Base-by-base conservation (phyloP, 2,888 invertebrate genomes). In the Lamproptera curius region DNA sequence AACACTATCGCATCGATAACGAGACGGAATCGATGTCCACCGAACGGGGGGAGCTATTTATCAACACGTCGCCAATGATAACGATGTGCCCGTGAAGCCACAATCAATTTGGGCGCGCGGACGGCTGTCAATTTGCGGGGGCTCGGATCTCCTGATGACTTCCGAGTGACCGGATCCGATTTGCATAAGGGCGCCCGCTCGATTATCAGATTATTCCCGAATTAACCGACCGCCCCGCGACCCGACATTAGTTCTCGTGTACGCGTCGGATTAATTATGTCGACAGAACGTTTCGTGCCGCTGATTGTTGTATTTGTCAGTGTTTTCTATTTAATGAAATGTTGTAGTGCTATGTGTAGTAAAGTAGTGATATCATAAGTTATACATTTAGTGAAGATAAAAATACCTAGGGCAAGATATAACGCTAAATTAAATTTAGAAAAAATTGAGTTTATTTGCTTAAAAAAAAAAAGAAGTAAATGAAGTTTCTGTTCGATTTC, bases 181-280 rank as follows among this genome's bases (percentile, higher is more conserved):
- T 86, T 84, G 85, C 85, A 86, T 85, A 85, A 86, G 79, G 85
- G 77, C 73, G n/a, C 70, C 44, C 69, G 73, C 72, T 73, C 76
- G 78, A 84, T 85, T 83, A 80, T 73, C 78, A 76, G 78, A 85
- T 86, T 84, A 85, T 79, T 77, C 76, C 75, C 76, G 68, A 76
- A 78, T 80, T 83, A 79, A 72, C 67, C 65, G 63, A 65, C 67
- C 61, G 57, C 59, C 59, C 65, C 66, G 64, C 72, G 68, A 67
- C 57, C 73, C 74, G 60, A 74, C 79, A 77, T 79, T 80, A 82
- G 79, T 81, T 85, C 83, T 70, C 70, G 76, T 2, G n/a, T n/a
- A n/a, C n/a, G n/a, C n/a, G n/a, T n/a, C n/a, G n/a, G n/a, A n/a
- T n/a, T n/a, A n/a, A n/a, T n/a, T n/a, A n/a, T n/a, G n/a, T n/a